Conservation (phyloP, 35 echinoderm and acorn worm genomes). For the Patiria miniata region DNA sequence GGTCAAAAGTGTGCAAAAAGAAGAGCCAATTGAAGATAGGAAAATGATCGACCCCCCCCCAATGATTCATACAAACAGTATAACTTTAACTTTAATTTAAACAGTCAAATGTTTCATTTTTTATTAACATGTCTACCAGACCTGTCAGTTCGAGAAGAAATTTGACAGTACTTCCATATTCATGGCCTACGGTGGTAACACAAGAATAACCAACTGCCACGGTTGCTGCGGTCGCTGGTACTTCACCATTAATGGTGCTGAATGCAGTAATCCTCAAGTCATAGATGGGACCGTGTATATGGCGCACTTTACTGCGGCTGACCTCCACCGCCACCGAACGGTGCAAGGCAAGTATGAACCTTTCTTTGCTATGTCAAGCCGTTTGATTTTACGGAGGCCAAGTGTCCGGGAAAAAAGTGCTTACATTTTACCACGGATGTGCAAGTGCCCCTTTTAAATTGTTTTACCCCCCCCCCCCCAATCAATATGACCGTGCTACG, state of each 20-base stretch:
- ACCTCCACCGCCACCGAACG: conserved; percentile 72
- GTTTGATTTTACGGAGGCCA: too few relatives aligned
- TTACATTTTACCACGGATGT: too few relatives aligned
- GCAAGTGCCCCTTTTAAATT: too few relatives aligned
- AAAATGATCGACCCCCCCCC: too few relatives aligned
- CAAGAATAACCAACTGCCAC: conserved; percentile 60
- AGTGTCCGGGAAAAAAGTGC: too few relatives aligned
- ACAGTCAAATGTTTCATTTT: background rate
- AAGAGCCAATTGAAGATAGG: too few relatives aligned
- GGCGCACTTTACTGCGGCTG: conserved; percentile 62
- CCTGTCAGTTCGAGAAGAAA: conserved; percentile 74
- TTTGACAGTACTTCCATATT: conserved; percentile 49
- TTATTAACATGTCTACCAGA: conserved; percentile 37
- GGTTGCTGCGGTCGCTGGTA: conserved; percentile 87
- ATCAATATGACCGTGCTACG: too few relatives aligned
- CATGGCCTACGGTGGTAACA: conserved; percentile 57
- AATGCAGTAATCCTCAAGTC: conserved; percentile 66
- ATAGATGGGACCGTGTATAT: conserved; percentile 85
- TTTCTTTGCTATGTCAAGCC: too few relatives aligned
- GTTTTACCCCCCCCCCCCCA: too few relatives aligned
- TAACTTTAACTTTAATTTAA: too few relatives aligned
- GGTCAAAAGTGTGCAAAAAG: too few relatives aligned
- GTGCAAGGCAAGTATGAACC: conserved; percentile 62
- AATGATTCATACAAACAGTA: too few relatives aligned
- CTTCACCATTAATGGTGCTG: conserved; percentile 71